Base-by-base conservation (phyloP, 2,888 invertebrate genomes). In the Eupeodes luniger region DNA sequence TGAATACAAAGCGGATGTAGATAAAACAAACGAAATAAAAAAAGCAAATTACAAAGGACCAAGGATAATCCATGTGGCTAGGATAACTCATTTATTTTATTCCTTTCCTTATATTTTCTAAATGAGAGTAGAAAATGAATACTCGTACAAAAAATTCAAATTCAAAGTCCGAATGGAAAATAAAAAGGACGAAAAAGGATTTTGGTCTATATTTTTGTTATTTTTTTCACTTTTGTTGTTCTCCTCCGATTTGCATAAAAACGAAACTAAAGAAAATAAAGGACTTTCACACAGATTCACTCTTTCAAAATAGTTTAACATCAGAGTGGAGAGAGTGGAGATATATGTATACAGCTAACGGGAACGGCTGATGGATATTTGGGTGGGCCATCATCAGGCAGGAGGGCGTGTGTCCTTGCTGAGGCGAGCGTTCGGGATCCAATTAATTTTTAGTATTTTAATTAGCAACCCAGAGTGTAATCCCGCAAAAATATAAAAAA, bases 21-120 rank as follows among this genome's bases (percentile, higher is more conserved):
- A 87, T 81, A 81, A 72, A 76, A 78, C 64, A 80, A 66, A 47
- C 47, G 44, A 64, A 64, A 64, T 10, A 57, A 34, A 72, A 40
- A 75, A 59, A 36, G 12, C 44, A 70, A 78, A 87, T 87, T 76
- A 79, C 86, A 80, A 87, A 87, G 75, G 76, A 83, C 83, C 76
- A 66, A 55, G 83, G 87, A 87, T 87, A 81, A 87, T 81, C 87
- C 83, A 81, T 81, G 83, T 83, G 87, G 83, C 80, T 74, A 83
- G 83, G 87, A 83, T 87, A 87, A 87, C 80, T 87, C 83, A 87
- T 87, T 83, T 87, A 87, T 87, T 80, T 83, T 69, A 80, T 80
- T 67, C 44, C 62, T 53, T 40, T 72, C 27, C 16, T 72, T 72
- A 47, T 49, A 49, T 47, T 47, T 70, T 55, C 59, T 70, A 70